Base-by-base conservation (phyloP, 1,140 invertebrate genomes). In the Saxidomus purpurata region DNA sequence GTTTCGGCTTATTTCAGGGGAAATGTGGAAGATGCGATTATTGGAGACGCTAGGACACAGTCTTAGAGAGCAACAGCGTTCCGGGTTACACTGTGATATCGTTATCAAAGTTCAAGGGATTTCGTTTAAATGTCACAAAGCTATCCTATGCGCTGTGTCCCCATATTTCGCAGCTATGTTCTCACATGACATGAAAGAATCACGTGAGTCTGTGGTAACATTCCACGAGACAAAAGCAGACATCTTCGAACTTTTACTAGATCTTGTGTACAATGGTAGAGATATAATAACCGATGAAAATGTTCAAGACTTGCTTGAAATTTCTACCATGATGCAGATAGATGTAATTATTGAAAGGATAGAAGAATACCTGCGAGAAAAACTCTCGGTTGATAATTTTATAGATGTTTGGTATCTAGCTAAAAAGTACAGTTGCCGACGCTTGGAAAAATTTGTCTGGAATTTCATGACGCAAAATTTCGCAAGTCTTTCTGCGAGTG, bases 81-180 rank as follows among this genome's bases (percentile, higher is more conserved):
- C 43, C 31, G 77, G 77, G 31, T 22, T 31, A 80, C 52, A 59
- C 31, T 80, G 77, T 52, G 77, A 80, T 49, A 49, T 80, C 47
- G 31, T 34, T n/a, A 59, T 80, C 11, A 55, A 31, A 36, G 77
- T 80, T 36, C 19, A 80, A 34, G 77, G 77, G 9, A 40, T 80
- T 36, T 47, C 52, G 11, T 80, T 80, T 31, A 25, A 55, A 15
- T 80, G 77, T 28, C 77, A 80, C 22, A 80, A 80, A 59, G 77
- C 77, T 28, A 34, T 80, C 6, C 34, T 80, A 80, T 80, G 77
- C 49, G 77, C 77, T 28, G 77, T 52, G 28, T 80, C 77, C 22
- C 77, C 77, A 52, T 80, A 80, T 80, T 80, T 80, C 34, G 47
- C 77, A 55, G 77, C 77, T n/a, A 80, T 80, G 77, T 80, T 80